A percentile compares a stretch with the other conserved stretches of the same genome.
phyloP scores from a whole-genome alignment of 2,113 vertebrate genomes.

The Cichladusa arquata region DNA sequence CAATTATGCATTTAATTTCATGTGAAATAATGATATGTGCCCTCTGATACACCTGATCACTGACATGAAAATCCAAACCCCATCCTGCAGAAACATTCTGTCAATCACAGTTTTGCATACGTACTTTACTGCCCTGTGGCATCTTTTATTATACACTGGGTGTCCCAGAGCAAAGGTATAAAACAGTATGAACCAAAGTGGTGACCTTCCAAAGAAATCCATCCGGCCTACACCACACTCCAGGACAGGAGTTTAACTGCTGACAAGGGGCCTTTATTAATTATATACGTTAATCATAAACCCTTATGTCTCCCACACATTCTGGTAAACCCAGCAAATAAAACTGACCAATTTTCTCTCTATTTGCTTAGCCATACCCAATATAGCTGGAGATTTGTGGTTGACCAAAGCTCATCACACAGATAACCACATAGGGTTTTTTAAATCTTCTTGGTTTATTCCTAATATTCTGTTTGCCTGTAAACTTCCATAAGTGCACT shows the following conservation, averaged over 20 bases:
- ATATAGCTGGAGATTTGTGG: accelerated
- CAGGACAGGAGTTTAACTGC: neutral
- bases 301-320: neutral
- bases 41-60: neutral
- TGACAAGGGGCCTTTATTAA: neutral
- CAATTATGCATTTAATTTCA: neutral
- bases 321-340: neutral
- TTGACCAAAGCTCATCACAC: neutral
- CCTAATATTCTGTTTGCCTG: neutral
- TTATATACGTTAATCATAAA: neutral
- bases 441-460: neutral
- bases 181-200: neutral
- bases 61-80: neutral
- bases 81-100: neutral
- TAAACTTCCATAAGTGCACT: neutral
- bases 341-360: neutral
- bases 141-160: neutral
- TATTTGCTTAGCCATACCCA: neutral
- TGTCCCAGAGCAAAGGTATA: neutral
- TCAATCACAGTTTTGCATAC: neutral
- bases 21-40: neutral
- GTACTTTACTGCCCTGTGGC: neutral
- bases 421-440: neutral
- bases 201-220: neutral
- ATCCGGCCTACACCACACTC: neutral